Evolutionary conservation across 2,888 invertebrate genomes (phyloP).

Genomic region (Hesperia comma): DNA sequence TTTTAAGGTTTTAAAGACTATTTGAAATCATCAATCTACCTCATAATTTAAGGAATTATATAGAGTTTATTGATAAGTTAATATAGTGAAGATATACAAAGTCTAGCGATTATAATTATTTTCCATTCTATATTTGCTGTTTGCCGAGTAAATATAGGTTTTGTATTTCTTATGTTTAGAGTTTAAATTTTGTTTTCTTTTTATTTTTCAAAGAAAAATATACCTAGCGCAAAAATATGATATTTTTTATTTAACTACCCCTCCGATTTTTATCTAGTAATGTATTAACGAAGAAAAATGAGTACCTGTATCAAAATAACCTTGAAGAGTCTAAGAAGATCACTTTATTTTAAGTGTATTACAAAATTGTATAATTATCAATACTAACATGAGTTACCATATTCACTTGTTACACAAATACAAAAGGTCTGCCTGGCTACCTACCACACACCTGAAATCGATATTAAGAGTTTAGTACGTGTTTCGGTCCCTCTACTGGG

Average conservation of each 20-base stretch:
- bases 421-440: no score
- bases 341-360: no score
- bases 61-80: slow-evolving; percentile 78
- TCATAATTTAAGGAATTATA: slow-evolving; percentile 79
- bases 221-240: slow-evolving; percentile 58
- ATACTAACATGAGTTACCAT: no score
- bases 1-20: slow-evolving; percentile 77
- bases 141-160: slow-evolving; percentile 68
- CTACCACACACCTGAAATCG: no score
- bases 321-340: no score
- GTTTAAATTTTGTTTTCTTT: slow-evolving; percentile 79
- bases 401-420: no score
- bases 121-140: slow-evolving; percentile 65
- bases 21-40: slow-evolving; percentile 82
- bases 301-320: no score
- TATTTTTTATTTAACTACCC: slow-evolving; percentile 24
- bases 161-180: slow-evolving; percentile 73
- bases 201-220: slow-evolving; percentile 80
- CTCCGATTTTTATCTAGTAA: no score
- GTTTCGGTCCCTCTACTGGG: no score
- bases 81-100: slow-evolving; percentile 72
- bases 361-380: no score
- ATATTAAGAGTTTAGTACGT: no score
- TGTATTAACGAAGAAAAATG: no score
- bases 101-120: slow-evolving; percentile 64